These are phyloP conservation scores for Esperia sulphurella DNA, from an alignment of 2,888 invertebrate species.

Conservation along the genomic window DNA sequence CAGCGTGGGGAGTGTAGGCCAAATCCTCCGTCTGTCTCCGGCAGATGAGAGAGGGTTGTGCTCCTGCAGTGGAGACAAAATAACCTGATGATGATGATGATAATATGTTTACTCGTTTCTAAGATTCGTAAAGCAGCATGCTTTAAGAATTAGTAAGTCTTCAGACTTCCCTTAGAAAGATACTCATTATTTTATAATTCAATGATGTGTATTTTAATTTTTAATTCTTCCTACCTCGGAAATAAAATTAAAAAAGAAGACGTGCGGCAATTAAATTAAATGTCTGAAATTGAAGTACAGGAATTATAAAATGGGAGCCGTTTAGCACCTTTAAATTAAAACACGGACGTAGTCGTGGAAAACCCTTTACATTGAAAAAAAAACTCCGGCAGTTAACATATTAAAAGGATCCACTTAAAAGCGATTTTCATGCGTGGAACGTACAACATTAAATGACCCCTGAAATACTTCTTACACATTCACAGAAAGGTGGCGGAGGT, in stretches of 20 bases:
- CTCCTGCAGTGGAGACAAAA: too few relatives aligned
- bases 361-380: conserved; percentile 6
- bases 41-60: too few relatives aligned
- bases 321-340: conserved; percentile 11
- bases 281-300: conserved; percentile 1
- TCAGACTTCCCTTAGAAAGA: too few relatives aligned
- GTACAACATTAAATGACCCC: conserved; percentile 41
- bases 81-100: too few relatives aligned
- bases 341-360: conserved; percentile 1
- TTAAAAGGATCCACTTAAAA: conserved; percentile 33
- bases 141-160: too few relatives aligned
- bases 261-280: conserved; percentile 3
- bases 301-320: conserved; percentile 4
- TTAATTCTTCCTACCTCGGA: neutral
- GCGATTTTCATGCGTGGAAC: conserved; percentile 41
- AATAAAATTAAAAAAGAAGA: conserved; percentile 2
- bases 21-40: too few relatives aligned
- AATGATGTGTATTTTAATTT: too few relatives aligned
- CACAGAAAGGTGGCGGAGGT: conserved; percentile 23
- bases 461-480: conserved; percentile 53
- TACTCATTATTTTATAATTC: neutral
- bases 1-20: too few relatives aligned
- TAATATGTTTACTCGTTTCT: too few relatives aligned
- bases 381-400: conserved; percentile 13
- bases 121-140: too few relatives aligned